Base-by-base conservation (phyloP, 2,797 vertebrate genomes). In the Uromys caudimaculatus region DNA sequence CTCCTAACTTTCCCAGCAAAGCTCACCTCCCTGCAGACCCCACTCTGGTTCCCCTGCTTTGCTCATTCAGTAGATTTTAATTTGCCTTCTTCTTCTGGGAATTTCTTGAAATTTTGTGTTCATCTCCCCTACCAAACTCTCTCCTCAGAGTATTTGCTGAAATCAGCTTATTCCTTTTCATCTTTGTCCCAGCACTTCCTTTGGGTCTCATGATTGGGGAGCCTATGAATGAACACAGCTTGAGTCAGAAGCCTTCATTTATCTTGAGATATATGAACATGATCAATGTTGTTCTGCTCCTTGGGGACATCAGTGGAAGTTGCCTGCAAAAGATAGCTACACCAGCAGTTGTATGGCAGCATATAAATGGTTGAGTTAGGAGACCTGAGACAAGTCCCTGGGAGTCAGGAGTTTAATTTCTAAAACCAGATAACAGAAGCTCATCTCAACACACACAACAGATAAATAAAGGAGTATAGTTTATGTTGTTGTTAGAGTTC, bases 51-150 rank as follows among this genome's bases (percentile, higher is more conserved):
- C 84, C 27, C 92, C 73, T 71, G 24, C 19, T 94, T 52, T 67
- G 27, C 35, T 94, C 75, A 54, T 6, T 77, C 58, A 89, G 82
- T 3, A 32, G 11, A 58, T 35, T 95, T 82, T 78, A 50, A 81
- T 79, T 75, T 95, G 13, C 19, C 41, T 24, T 19, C 41, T 24
- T 91, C 60, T 93, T 92, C 12, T 77, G 67, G 62, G 47, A 83
- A 94, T 94, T 96, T 89, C 73, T 81, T 62, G 64, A 97, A 96
- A 86, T 90, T 7, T 78, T 85, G 6, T 88, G 91, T 75, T 92
- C 62, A 56, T 91, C 29, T 81, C 50, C 94, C 32, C 32, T 88
- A 54, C 27, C 35, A 82, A 73, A 73, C n/a, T 71, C 78, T 92
- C 47, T 27, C 83, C 47, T 27, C 27, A 38, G 35, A 91, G n/a